Evolutionary conservation across 1,140 invertebrate genomes (phyloP), one percentile per base, ranked within the genome.

Genomic region (Theocolax elegans): DNA sequence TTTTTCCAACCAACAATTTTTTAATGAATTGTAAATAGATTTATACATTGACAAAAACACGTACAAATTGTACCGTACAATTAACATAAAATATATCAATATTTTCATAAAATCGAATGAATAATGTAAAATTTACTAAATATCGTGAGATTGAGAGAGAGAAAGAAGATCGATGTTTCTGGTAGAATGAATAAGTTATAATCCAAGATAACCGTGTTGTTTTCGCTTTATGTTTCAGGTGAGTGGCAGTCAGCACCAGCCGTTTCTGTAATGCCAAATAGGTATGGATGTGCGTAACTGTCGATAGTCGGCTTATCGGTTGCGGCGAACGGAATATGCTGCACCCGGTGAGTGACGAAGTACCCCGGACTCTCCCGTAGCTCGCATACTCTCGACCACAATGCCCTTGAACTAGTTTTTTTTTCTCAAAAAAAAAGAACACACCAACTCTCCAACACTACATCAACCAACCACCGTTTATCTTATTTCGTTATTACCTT

Each of bases 181-280:
- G n/a, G n/a, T n/a, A n/a, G n/a, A n/a, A n/a, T n/a, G n/a, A n/a
- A n/a, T n/a, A n/a, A n/a, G n/a, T n/a, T n/a, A n/a, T n/a, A n/a
- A n/a, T n/a, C n/a, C n/a, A n/a, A n/a, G n/a, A n/a, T n/a, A n/a
- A n/a, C n/a, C n/a, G n/a, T n/a, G n/a, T n/a, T n/a, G n/a, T 46
- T 3, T 29, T 19, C 19, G 21, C 6, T 71, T 75, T 81, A 68
- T 84, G 83, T 83, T 82, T 69, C 79, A 86, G 85, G 85, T 86
- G 84, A 86, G 85, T 86, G 79, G 83, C 82, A 81, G 80, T 78
- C 80, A 81, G 83, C 83, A 83, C 77, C 83, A 81, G 80, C 80
- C 79, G 81, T 84, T 80, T 83, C 78, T 83, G 80, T 85, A 85
- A 86, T 86, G 84, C 85, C 85, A 86, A 86, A 86, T 85, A 86